Conservation (phyloP, 2,797 vertebrate genomes). For the Bovichtus diacanthus region DNA sequence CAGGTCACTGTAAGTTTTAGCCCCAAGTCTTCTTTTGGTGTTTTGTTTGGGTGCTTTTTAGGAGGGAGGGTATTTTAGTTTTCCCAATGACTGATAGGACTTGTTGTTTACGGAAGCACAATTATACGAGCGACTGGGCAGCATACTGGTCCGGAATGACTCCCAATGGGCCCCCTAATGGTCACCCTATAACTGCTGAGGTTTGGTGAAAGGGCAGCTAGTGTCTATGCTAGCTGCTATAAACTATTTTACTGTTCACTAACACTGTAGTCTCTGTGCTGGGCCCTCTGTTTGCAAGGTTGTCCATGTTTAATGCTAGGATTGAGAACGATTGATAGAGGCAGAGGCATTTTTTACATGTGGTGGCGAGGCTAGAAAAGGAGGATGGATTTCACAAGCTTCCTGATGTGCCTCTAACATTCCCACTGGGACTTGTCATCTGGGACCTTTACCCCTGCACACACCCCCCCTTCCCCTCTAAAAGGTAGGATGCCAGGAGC, state of each 20-base stretch:
- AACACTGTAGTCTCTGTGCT: conserved; percentile 51
- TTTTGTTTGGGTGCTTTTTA: conserved; percentile 71
- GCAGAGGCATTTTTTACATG: conserved; percentile 61
- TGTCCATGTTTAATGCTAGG: conserved; percentile 29
- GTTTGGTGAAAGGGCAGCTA: conserved; percentile 38
- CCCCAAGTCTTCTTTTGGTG: conserved; percentile 63
- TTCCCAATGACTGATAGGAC: conserved; percentile 66
- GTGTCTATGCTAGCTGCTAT: conserved; percentile 48
- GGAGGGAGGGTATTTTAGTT: conserved; percentile 61
- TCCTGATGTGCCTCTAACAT: conserved; percentile 69
- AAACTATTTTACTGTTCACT: conserved; percentile 62
- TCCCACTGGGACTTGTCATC: conserved; percentile 74
- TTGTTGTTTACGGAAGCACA: conserved; percentile 75
- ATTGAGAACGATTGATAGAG: conserved; percentile 36
- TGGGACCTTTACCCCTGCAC: conserved; percentile 65
- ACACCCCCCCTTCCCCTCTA: conserved; percentile 14
- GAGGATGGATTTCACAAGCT: conserved; percentile 74
- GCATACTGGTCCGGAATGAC: conserved; percentile 55
- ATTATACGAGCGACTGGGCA: conserved; percentile 69
- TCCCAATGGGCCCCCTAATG: conserved; percentile 51
- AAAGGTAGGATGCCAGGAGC: conserved; percentile 50
- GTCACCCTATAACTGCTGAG: conserved; percentile 32
- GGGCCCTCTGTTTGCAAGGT: conserved; percentile 33
- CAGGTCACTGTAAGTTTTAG: conserved; percentile 54
- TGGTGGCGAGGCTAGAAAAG: conserved; percentile 35